Evolutionary conservation across 92 coral and sea anemone species (phyloP), one percentile per base, ranked within the genome.

Genomic region (Epizoanthus ramosus): DNA sequence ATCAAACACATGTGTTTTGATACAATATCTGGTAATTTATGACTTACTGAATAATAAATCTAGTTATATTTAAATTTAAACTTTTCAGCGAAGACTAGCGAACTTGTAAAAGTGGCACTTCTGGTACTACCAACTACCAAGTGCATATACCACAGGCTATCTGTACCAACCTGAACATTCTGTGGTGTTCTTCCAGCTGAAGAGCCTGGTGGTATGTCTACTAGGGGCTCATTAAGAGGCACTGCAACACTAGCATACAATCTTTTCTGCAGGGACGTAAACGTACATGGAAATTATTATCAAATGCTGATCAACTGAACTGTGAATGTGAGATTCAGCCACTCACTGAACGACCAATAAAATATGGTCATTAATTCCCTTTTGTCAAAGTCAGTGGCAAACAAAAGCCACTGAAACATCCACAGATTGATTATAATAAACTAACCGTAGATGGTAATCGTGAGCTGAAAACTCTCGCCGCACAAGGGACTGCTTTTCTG

Each of bases 181-280:
- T 88, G 92, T 39, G 86, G 89, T 58, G 91, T 59, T 28, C 73
- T 82, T 31, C 63, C 89, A 79, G 74, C 81, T 15, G 83, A 63
- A 53, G 75, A 66, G 43, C 84, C 92, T 37, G 91, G 54, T 65
- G 83, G 89, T 25, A 91, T 70, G 76, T 96, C 95, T 57, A 80
- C 88, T 9, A 96, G 71, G 7, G 98, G 98, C 53, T 96, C 99
- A 80, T 82, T 96, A 19, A 96, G 82, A 14, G 98, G 96, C 25
- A 92, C 91, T 45, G 92, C 97, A 71, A 92, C 89, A 37, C 88
- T 76, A 5, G 97, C 91, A 77, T 82, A 84, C 61, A 91, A 71
- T 43, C 93, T 88, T 66, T 88, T 90, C 97, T 93, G 79, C 25
- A 80, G 83, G 57, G 31, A 10, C 69, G 56, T 17, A 74, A 19